These are phyloP conservation scores for Pocillopora meandrina DNA, from an alignment of 92 coral and sea anemone species.

Conservation along the genomic window DNA sequence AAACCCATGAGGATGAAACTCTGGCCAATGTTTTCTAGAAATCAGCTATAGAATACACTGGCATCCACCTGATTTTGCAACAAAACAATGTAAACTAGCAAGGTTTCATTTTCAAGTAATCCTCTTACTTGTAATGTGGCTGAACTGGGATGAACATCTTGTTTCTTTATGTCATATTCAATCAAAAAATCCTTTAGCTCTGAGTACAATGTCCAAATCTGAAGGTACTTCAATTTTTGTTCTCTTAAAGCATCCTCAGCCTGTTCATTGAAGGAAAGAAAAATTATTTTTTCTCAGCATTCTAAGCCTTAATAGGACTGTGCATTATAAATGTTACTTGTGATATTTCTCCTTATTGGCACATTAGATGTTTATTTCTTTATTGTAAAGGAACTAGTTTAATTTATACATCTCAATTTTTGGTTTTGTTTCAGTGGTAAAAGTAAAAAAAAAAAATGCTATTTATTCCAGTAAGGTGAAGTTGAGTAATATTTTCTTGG, in stretches of 20 bases:
- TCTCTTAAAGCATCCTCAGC: slow-evolving; percentile 66
- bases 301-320: not conserved
- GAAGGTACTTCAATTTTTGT: slow-evolving; percentile 75
- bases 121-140: slow-evolving; percentile 60
- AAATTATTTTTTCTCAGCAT: not conserved
- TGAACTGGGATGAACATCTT: slow-evolving; percentile 55
- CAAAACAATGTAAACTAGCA: not conserved
- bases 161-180: slow-evolving; percentile 74
- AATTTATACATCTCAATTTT: too few species aligned
- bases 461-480: too few species aligned
- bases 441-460: too few species aligned
- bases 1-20: too few species aligned
- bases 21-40: too few species aligned
- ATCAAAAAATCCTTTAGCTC: slow-evolving; percentile 79
- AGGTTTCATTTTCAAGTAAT: not conserved
- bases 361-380: too few species aligned
- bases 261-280: slow-evolving; percentile 26
- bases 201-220: slow-evolving; percentile 63
- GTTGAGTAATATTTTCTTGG: too few species aligned
- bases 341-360: not conserved
- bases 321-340: not conserved
- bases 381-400: too few species aligned
- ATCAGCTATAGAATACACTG: too few species aligned
- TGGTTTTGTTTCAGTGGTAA: too few species aligned
- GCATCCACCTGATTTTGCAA: not conserved